These are phyloP conservation scores for Plodia interpunctella DNA, from an alignment of 1,140 invertebrate species.

Conservation along the genomic window DNA sequence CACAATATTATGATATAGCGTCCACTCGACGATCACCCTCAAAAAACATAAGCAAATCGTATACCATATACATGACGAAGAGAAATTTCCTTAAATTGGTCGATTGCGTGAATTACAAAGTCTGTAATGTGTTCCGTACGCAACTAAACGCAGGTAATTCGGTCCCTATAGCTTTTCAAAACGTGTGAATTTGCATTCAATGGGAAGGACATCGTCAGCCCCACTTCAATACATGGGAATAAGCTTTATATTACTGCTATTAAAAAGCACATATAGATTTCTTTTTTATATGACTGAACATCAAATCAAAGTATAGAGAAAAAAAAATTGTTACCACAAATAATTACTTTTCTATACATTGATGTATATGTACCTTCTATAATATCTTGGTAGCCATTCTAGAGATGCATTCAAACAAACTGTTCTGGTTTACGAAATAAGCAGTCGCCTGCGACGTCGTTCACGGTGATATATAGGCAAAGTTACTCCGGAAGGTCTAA, in stretches of 20 bases:
- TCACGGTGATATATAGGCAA: too few relatives aligned
- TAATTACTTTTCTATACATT: too few relatives aligned
- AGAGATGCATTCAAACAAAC: too few relatives aligned
- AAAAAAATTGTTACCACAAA: too few relatives aligned
- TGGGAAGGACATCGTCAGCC: slow-evolving; percentile 51
- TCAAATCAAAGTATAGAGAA: too few relatives aligned
- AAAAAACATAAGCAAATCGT: neutral
- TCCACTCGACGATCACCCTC: neutral
- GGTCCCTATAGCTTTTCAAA: slow-evolving; percentile 65
- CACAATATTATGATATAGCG: too few relatives aligned
- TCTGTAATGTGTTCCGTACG: slow-evolving; percentile 66
- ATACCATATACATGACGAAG: neutral
- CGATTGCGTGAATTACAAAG: slow-evolving; percentile 48
- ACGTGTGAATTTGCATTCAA: slow-evolving; percentile 73
- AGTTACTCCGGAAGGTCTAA: too few relatives aligned
- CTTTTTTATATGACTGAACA: too few relatives aligned
- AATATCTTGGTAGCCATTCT: too few relatives aligned
- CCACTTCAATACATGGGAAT: neutral
- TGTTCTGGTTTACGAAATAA: too few relatives aligned
- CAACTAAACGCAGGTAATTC: slow-evolving; percentile 74
- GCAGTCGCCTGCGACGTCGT: too few relatives aligned
- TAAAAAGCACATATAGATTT: neutral
- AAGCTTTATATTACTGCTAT: neutral
- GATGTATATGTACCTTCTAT: too few relatives aligned
- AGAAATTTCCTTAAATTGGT: neutral